phyloP scores from a whole-genome alignment of 2,113 vertebrate species.

The Tricholaema leucomelas region DNA sequence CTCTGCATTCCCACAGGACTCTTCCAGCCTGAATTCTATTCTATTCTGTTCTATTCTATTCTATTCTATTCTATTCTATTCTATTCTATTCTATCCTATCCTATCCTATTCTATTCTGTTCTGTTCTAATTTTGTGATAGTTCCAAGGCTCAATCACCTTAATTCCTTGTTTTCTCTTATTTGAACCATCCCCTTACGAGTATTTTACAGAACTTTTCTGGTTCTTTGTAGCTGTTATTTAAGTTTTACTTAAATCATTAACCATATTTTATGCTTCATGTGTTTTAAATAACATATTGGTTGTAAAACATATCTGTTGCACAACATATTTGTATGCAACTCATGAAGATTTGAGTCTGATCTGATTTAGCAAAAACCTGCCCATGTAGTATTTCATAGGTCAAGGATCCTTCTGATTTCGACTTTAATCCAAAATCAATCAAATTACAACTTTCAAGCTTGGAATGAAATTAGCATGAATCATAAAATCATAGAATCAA shows the following conservation, averaged over 20 bases:
- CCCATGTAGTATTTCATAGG: background rate
- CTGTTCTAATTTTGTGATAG: background rate
- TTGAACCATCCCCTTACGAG: background rate
- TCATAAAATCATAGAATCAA: no score
- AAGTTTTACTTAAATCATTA: background rate
- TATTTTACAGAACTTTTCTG: background rate
- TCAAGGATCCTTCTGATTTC: background rate
- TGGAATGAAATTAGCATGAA: background rate
- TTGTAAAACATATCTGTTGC: background rate
- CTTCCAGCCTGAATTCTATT: no score
- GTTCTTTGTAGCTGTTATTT: background rate
- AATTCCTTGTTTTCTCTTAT: background rate
- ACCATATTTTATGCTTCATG: background rate
- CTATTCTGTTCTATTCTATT: no score
- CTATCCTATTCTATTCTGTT: no score
- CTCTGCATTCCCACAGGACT: no score
- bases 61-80: no score
- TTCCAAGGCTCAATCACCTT: background rate
- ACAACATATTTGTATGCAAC: background rate
- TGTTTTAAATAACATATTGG: background rate
- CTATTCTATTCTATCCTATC: no score
- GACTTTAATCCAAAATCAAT: background rate
- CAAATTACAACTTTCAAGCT: background rate
- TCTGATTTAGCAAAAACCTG: background rate
- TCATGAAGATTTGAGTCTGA: background rate